Conservation (phyloP, 2,113 vertebrate species). For the Grammomys dolichurus region DNA sequence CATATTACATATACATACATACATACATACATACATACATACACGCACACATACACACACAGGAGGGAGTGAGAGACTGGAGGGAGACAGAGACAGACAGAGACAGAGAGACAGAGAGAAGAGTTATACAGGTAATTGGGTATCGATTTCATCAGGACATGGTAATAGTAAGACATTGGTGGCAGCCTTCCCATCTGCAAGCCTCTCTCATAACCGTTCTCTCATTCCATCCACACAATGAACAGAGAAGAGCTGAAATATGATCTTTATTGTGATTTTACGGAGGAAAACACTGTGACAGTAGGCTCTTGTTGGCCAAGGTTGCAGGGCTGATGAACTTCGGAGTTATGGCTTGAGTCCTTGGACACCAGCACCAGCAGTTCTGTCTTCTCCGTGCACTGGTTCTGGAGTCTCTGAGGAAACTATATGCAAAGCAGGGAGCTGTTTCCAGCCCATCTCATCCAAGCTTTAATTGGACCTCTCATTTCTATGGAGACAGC, state of each 20-base stretch:
- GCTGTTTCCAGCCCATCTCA: not conserved
- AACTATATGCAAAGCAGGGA: conserved; percentile 4
- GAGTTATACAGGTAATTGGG: not conserved
- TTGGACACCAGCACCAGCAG: not conserved
- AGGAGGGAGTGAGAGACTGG: too few species aligned
- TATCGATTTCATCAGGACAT: not conserved
- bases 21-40: not conserved
- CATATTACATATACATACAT: not conserved
- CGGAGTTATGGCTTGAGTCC: not conserved
- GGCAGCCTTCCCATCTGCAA: not conserved
- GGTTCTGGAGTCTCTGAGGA: not conserved
- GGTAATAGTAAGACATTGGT: not conserved
- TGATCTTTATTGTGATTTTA: conserved; percentile 54
- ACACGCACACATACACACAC: not conserved
- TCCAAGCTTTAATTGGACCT: conserved; percentile 37
- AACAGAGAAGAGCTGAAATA: not conserved
- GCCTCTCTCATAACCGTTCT: not conserved
- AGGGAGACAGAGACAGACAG: not conserved
- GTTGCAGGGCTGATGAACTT: conserved; percentile 15
- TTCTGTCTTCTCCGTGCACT: not conserved
- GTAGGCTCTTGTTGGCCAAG: not conserved
- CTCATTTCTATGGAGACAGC: conserved; percentile 36
- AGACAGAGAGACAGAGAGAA: not conserved
- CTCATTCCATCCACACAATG: not conserved
- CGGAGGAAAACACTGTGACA: conserved; percentile 37